Percentiles rank a stretch among this genome's conserved stretches.
phyloP scores from a whole-genome alignment of 2,113 vertebrate genomes.

The Apistogramma diplotaenia region DNA sequence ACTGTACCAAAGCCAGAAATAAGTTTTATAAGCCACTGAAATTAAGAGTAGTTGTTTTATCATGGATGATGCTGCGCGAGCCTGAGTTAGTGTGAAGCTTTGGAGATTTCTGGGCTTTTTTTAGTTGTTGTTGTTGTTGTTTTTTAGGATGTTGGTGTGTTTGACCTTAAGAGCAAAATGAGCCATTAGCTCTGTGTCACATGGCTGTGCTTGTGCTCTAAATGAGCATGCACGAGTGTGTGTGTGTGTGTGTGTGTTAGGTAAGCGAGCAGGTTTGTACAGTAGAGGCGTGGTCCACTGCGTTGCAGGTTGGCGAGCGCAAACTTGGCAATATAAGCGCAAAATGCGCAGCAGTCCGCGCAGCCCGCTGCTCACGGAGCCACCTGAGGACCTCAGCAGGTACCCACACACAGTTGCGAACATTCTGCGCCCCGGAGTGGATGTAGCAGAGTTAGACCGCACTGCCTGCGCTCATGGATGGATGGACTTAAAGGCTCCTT shows the following conservation, averaged over 20 bases:
- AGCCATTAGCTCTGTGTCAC: not conserved
- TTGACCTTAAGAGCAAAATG: not conserved
- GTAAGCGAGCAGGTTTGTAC: not conserved
- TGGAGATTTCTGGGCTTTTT: slow-evolving; percentile 3
- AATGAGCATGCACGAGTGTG: slow-evolving; percentile 21
- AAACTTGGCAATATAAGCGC: slow-evolving; percentile 76
- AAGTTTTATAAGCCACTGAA: slow-evolving; percentile 52
- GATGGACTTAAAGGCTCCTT: slow-evolving; percentile 25
- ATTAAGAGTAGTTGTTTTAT: slow-evolving; percentile 62
- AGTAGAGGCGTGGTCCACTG: slow-evolving; percentile 67
- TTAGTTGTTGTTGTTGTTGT: not conserved
- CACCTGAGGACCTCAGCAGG: slow-evolving; percentile 65
- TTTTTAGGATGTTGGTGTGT: not conserved
- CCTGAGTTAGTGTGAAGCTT: slow-evolving; percentile 6
- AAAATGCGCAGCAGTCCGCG: slow-evolving; percentile 52
- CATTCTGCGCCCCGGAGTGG: not conserved
- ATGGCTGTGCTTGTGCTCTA: slow-evolving; percentile 39
- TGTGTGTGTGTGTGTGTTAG: not conserved
- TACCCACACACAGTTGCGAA: slow-evolving; percentile 19
- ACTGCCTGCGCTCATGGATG: slow-evolving; percentile 44
- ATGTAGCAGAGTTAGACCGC: not conserved
- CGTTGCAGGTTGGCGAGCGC: slow-evolving; percentile 58
- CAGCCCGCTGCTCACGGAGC: slow-evolving; percentile 17
- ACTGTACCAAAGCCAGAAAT: slow-evolving; percentile 55
- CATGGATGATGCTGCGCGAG: not conserved